These are phyloP conservation scores for Dexiosoma caninum DNA, from an alignment of 2,888 invertebrate genomes.

Conservation along the genomic window DNA sequence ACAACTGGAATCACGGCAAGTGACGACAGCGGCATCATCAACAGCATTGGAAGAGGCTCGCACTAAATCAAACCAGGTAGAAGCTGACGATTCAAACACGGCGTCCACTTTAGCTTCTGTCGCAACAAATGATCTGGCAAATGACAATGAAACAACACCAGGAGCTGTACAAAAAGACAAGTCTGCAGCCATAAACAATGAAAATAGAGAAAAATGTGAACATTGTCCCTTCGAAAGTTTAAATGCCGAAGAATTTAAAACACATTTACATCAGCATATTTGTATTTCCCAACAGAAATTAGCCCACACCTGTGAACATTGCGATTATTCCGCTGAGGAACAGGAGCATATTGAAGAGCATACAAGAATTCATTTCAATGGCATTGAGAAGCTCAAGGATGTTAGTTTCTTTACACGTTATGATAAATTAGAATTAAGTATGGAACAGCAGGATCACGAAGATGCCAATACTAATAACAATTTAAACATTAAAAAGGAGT, in stretches of 20 bases:
- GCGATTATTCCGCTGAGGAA: slow-evolving; percentile 88
- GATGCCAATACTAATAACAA: slow-evolving; percentile 33
- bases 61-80: slow-evolving; percentile 41
- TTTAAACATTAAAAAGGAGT: slow-evolving; percentile 66
- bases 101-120: slow-evolving; percentile 73
- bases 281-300: slow-evolving; percentile 79
- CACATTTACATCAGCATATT: slow-evolving; percentile 86
- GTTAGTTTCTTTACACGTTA: slow-evolving; percentile 77
- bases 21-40: not conserved
- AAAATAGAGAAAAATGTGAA: slow-evolving; percentile 79
- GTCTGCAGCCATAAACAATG: not conserved
- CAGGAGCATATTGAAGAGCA: slow-evolving; percentile 88
- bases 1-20: slow-evolving; percentile 72
- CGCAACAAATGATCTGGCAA: slow-evolving; percentile 72
- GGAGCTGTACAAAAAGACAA: not conserved
- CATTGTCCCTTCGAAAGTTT: slow-evolving; percentile 89
- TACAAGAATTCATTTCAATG: slow-evolving; percentile 85
- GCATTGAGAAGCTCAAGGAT: slow-evolving; percentile 72
- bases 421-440: slow-evolving; percentile 75
- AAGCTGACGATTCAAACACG: slow-evolving; percentile 68
- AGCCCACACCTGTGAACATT: slow-evolving; percentile 86
- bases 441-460: slow-evolving; percentile 65
- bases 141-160: slow-evolving; percentile 68
- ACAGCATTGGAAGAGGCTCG: slow-evolving; percentile 33
- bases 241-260: slow-evolving; percentile 84